Evolutionary conservation across 2,888 invertebrate species (phyloP).

Genomic region (Pemphredon lugubris): DNA sequence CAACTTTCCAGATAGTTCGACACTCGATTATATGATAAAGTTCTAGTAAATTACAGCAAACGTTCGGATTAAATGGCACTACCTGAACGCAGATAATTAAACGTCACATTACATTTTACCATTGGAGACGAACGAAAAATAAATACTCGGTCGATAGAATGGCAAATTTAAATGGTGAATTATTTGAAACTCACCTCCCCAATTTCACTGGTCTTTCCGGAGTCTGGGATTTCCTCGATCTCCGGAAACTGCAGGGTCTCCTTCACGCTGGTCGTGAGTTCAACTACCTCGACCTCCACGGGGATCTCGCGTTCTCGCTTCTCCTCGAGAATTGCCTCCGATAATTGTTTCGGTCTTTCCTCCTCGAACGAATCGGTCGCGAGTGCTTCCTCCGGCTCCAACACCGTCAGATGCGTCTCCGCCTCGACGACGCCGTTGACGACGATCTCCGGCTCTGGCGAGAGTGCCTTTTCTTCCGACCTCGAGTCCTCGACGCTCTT

Average conservation of each 20-base stretch:
- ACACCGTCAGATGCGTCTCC: conserved; percentile 48
- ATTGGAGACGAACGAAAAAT: no score
- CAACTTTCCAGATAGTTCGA: no score
- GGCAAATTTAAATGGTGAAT: no score
- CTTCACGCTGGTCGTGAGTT: conserved; percentile 76
- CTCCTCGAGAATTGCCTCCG: conserved; percentile 52
- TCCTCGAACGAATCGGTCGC: conserved; percentile 54
- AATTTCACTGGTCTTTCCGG: conserved; percentile 70
- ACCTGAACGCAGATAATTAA: no score
- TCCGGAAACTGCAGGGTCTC: conserved; percentile 77
- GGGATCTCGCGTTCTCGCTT: conserved; percentile 60
- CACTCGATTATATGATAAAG: no score
- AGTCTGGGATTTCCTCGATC: conserved; percentile 77
- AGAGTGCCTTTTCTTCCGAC: conserved; percentile 53
- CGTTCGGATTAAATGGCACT: no score
- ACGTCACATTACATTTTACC: no score
- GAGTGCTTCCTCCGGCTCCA: conserved; percentile 48
- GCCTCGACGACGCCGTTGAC: conserved; percentile 47
- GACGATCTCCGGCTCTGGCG: conserved; percentile 59
- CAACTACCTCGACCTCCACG: conserved; percentile 75
- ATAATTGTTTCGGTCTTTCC: conserved; percentile 34
- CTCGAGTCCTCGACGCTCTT: conserved; percentile 73
- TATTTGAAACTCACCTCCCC: conserved; percentile 69
- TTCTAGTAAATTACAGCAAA: no score
- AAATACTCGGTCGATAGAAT: no score